Conservation (phyloP, 2,888 invertebrate species). For the Meloe dianella region DNA sequence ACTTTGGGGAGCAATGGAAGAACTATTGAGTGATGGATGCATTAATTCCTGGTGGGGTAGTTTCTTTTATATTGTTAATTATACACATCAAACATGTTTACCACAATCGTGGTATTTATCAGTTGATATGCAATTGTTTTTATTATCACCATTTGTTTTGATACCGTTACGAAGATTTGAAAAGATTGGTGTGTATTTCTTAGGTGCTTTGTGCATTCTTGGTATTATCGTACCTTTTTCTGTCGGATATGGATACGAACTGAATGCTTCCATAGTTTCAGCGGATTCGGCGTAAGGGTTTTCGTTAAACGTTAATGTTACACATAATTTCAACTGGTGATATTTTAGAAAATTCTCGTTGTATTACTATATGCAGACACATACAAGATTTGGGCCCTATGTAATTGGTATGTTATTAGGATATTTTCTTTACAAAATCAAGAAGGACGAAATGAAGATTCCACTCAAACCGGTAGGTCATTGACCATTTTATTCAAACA, state of each 20-base stretch:
- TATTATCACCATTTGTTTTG: conserved; percentile 21
- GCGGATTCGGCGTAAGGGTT: neutral
- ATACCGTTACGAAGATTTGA: conserved; percentile 14
- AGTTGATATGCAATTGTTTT: conserved; percentile 20
- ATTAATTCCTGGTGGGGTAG: conserved; percentile 18
- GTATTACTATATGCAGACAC: conserved; percentile 13
- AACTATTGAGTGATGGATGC: neutral
- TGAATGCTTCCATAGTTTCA: neutral
- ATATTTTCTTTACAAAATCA: neutral
- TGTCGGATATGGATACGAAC: conserved; percentile 5
- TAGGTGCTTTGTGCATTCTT: conserved; percentile 8
- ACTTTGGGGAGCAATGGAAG: conserved; percentile 10
- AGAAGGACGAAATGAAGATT: neutral
- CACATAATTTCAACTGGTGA: neutral
- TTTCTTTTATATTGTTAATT: neutral
- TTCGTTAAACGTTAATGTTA: neutral
- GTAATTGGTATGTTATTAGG: conserved; percentile 17
- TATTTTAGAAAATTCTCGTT: neutral
- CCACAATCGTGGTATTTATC: conserved; percentile 16
- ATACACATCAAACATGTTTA: neutral
- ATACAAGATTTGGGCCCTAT: conserved; percentile 17
- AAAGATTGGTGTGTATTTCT: neutral
- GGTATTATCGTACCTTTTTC: conserved; percentile 15
- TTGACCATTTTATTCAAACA: neutral
- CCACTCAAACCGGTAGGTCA: neutral